Base-by-base conservation (phyloP, 2,888 invertebrate species). In the Zhengitettix transpicula region DNA sequence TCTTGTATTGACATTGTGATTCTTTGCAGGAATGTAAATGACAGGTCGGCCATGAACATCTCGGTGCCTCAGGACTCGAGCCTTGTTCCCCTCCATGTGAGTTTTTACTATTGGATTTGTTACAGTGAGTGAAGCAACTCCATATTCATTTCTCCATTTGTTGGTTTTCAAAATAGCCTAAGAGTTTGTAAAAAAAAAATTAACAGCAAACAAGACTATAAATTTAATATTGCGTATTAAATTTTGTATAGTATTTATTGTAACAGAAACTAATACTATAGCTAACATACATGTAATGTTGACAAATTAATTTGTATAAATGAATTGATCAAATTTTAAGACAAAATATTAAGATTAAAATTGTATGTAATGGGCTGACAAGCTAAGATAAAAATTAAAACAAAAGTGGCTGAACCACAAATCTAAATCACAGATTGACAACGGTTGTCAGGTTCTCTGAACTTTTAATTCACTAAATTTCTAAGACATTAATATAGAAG, bases 101-200 rank as follows among this genome's bases (percentile, higher is more conserved):
- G 78, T 79, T 65, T 81, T 78, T 10, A 81, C 71, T 16, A 72
- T 71, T 11, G 77, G 75, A 64, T 74, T 69, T 51, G 82, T 77
- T 60, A 77, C 74, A 40, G 73, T 77, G 44, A 89, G 71, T 11
- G 76, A 74, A 28, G 76, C 72, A 3, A 87, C 85, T 56, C 83
- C 85, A 73, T 85, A 87, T 65, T 87, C 84, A 57, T 76, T 76
- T 63, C 85, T 78, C 89, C 89, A 89, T 73, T 86, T 87, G 69
- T 87, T 87, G 55, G 87, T 87, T 76, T 87, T 87, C 62, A 87
- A 71, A 67, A 87, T 79, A 58, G 84, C 85, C 85, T 86, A 28
- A 28, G 28, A 28, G 28, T 28, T 28, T 5, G 2, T 28, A 5
- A 28, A 28, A 28, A 28, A 28, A 5, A 7, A n/a, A n/a, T n/a